A percentile compares a stretch with the other conserved stretches of the same genome.
phyloP scores from a whole-genome alignment of 2,888 invertebrate species.

The Zygothrica quintamaculata region DNA sequence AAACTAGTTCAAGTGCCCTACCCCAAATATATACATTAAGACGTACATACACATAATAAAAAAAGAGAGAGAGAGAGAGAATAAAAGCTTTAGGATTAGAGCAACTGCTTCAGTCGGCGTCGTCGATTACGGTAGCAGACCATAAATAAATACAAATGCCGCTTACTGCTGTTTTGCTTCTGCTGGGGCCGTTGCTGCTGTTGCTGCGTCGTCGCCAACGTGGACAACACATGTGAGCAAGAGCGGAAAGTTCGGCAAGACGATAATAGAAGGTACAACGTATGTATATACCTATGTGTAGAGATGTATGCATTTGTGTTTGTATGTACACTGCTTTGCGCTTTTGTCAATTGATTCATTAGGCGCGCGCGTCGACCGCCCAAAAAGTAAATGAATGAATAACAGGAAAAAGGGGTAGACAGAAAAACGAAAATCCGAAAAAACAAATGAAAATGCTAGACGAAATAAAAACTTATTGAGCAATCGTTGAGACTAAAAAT shows the following conservation, averaged over 20 bases:
- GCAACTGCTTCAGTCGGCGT: conserved; percentile 36
- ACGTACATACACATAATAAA: not conserved
- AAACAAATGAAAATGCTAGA: conserved; percentile 32
- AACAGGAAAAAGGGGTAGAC: conserved; percentile 9
- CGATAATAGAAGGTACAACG: conserved; percentile 35
- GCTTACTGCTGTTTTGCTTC: conserved; percentile 34
- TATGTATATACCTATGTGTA: not conserved
- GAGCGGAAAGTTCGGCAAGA: conserved; percentile 21
- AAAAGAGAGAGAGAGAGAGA: conserved; percentile 30
- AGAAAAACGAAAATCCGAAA: conserved; percentile 27
- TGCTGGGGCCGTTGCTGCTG: conserved; percentile 31
- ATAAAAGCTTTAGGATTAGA: conserved; percentile 28
- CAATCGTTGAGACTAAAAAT: conserved; percentile 60
- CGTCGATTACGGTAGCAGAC: conserved; percentile 74
- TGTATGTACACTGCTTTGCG: conserved; percentile 16
- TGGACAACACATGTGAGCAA: conserved; percentile 52
- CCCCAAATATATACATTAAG: conserved; percentile 41
- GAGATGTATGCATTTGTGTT: conserved; percentile 2
- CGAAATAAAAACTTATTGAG: conserved; percentile 34
- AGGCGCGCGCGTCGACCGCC: conserved; percentile 29
- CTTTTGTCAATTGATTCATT: conserved; percentile 46
- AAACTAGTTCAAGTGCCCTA: conserved; percentile 76
- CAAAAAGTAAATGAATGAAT: conserved; percentile 43
- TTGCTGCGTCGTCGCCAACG: conserved; percentile 41
- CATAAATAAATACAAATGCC: conserved; percentile 73